Conservation (phyloP, 2,888 invertebrate species). For the Nebria brevicollis region DNA sequence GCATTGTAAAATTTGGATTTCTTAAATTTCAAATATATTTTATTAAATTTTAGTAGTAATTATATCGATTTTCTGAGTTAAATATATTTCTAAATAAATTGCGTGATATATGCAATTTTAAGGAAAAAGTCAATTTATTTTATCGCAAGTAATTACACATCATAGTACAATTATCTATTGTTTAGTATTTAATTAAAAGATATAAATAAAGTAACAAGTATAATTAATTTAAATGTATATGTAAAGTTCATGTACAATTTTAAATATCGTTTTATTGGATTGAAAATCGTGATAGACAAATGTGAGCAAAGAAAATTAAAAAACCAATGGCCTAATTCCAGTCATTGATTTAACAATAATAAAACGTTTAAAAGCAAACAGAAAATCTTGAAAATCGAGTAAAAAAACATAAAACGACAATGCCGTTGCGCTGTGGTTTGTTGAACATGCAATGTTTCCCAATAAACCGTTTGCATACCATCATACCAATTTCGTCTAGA, state of each 20-base stretch:
- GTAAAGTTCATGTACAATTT: neutral
- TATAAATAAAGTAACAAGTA: neutral
- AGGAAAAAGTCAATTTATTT: neutral
- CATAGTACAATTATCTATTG: neutral
- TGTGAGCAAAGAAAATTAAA: neutral
- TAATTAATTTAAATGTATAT: neutral
- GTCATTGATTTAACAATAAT: neutral
- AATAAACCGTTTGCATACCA: neutral
- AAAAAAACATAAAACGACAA: neutral
- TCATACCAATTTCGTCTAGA: neutral
- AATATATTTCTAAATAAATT: neutral
- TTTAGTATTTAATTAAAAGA: neutral
- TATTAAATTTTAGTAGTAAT: too few relatives aligned
- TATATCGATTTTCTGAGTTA: too few relatives aligned
- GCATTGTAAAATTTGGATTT: too few relatives aligned
- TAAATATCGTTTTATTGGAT: too few relatives aligned
- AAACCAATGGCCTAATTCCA: neutral
- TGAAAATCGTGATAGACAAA: neutral
- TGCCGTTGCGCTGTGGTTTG: neutral
- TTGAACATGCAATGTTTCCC: neutral
- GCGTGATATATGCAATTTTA: neutral
- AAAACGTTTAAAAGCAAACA: neutral
- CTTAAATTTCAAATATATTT: too few relatives aligned
- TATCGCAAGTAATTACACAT: neutral
- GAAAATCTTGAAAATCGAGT: neutral